phyloP scores from a whole-genome alignment of 2,888 invertebrate species.

The Synergus gifuensis region DNA sequence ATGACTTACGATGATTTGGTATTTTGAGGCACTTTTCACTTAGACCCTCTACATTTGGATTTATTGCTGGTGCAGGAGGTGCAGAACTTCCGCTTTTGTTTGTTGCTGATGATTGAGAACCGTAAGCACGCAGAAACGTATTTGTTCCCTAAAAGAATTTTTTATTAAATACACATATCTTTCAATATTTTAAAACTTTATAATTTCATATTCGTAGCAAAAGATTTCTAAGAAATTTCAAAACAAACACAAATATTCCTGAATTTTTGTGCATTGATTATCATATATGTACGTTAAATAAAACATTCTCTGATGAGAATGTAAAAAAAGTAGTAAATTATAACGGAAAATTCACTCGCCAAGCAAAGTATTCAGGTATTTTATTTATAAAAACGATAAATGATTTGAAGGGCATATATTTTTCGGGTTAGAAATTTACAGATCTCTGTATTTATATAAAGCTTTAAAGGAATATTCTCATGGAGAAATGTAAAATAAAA shows the following conservation, averaged over 20 bases:
- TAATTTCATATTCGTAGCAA: background rate
- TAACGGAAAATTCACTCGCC: no score
- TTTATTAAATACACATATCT: slow-evolving; percentile 24
- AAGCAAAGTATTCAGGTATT: no score
- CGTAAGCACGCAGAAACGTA: slow-evolving; percentile 44
- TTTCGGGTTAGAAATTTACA: background rate
- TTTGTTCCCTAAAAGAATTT: slow-evolving; percentile 45
- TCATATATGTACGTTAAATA: no score
- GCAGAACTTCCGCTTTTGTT: slow-evolving; percentile 9
- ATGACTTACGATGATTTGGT: slow-evolving; percentile 66
- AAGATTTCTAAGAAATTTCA: background rate
- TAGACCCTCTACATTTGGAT: slow-evolving; percentile 82
- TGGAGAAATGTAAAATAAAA: background rate
- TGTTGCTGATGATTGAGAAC: slow-evolving; percentile 8
- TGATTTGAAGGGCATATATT: background rate
- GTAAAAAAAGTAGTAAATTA: no score
- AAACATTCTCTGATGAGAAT: no score
- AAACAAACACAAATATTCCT: no score
- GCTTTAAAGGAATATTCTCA: background rate
- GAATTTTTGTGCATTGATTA: no score
- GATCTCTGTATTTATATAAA: background rate
- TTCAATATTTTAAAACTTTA: slow-evolving; percentile 17
- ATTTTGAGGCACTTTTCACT: slow-evolving; percentile 77
- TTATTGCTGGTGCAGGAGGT: slow-evolving; percentile 62
- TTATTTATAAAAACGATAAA: background rate